Evolutionary conservation across 2,797 vertebrate genomes (phyloP).

Genomic region (Acanthopagrus latus): DNA sequence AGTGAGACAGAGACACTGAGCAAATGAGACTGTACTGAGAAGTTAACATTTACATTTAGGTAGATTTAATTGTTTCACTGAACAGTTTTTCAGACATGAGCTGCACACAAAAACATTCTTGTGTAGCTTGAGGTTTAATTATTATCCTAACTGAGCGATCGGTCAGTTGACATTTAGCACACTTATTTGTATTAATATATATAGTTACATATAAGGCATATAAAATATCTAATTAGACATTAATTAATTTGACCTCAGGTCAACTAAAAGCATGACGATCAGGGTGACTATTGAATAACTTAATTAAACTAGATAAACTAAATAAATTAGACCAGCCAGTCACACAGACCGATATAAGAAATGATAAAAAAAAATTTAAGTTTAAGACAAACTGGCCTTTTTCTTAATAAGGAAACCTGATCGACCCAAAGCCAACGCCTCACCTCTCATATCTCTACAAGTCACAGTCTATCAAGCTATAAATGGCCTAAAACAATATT

Average conservation of each 20-base stretch:
- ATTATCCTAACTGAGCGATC: neutral
- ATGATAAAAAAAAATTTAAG: neutral
- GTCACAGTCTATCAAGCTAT: slow-evolving; percentile 9
- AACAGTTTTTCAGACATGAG: neutral
- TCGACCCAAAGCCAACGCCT: slow-evolving; percentile 9
- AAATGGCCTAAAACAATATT: slow-evolving; percentile 12
- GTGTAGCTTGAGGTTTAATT: neutral
- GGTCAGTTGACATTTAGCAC: neutral
- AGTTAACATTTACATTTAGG: neutral
- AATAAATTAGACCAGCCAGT: neutral
- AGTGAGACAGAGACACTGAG: neutral
- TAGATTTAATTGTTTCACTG: neutral
- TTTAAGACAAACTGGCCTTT: neutral
- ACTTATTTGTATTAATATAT: neutral
- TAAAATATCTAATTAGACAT: neutral
- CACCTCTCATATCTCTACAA: slow-evolving; percentile 6
- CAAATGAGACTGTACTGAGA: neutral
- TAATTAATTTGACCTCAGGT: neutral
- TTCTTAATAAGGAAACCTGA: neutral
- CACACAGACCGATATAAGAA: neutral
- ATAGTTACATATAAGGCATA: neutral
- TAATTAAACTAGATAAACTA: too few species aligned
- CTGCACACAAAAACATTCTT: neutral
- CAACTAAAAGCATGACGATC: neutral
- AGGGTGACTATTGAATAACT: neutral